Base-by-base conservation (phyloP, 2,797 vertebrate genomes). In the Malurus leucopterus region DNA sequence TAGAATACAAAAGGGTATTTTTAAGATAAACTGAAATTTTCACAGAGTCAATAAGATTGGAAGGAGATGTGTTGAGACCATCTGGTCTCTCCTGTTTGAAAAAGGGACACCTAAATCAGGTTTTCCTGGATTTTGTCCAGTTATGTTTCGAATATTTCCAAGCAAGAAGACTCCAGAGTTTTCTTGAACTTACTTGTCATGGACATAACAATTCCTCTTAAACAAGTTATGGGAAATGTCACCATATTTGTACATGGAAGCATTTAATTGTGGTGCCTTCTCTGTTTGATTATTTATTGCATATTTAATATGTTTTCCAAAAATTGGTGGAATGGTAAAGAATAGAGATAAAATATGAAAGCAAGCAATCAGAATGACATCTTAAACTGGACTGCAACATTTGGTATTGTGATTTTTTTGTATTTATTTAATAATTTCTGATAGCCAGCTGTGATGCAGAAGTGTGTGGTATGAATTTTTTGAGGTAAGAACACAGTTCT, bases 371-470 rank as follows among this genome's bases (percentile, higher is more conserved):
- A 29, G 8, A 38, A 53, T 63, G 26, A 12, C 9, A 17, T 61
- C 16, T 30, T 67, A 47, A 72, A 22, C 10, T 29, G 29, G 38
- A 11, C 21, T 75, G 13, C 46, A 69, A 74, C 71, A 53, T 72
- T 18, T 78, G 12, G 27, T 53, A 3, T 46, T 64, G 27, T 51
- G 15, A 19, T 6, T 40, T 78, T 74, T 81, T 77, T 54, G 29
- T 26, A 49, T 73, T 68, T 58, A 62, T 81, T 86, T 61, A 61
- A 58, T 68, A 12, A 73, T 73, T 72, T 86, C 27, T 84, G 41
- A 13, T 38, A 55, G 32, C 53, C 15, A 54, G 12, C 21, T 63
- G 4, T 76, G 29, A 30, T 53, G 17, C n/a, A 88, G 26, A 61
- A 8, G 12, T 57, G 50, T 19, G 18, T 67, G 71, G 47, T 55